Evolutionary conservation across 1,140 invertebrate genomes (phyloP).

Genomic region (Hypsibius dujardini): DNA sequence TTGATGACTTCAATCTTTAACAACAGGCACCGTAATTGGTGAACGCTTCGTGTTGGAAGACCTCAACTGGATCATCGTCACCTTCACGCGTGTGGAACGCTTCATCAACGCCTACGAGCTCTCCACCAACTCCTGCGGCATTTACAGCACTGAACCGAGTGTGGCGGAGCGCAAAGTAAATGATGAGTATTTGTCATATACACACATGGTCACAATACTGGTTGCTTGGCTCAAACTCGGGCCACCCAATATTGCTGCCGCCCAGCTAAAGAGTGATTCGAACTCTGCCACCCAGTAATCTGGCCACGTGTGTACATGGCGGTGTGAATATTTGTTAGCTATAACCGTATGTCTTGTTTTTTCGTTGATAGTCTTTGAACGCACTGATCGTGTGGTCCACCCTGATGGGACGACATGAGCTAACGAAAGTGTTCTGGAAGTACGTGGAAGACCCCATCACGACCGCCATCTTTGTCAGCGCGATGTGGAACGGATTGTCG

Average conservation of each 20-base stretch:
- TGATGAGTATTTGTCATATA: no score
- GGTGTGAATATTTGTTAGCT: no score
- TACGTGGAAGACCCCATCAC: conserved; percentile 35
- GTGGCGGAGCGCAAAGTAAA: conserved; percentile 32
- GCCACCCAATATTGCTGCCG: no score
- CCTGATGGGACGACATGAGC: conserved; percentile 24
- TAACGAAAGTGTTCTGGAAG: conserved; percentile 36
- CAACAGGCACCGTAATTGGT: conserved; percentile 7
- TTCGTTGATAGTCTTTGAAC: conserved; percentile 30
- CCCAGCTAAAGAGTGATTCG: no score
- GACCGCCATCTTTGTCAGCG: conserved; percentile 32
- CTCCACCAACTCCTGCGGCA: conserved; percentile 29
- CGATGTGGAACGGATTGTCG: conserved; percentile 27
- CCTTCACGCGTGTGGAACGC: conserved; percentile 29
- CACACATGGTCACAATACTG: no score
- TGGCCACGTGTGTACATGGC: no score
- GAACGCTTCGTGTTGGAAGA: conserved; percentile 21
- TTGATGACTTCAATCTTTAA: not conserved
- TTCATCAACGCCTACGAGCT: conserved; percentile 33
- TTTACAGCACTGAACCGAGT: conserved; percentile 27
- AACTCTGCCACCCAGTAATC: no score
- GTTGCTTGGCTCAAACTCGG: no score
- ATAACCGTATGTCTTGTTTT: no score
- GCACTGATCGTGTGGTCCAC: conserved; percentile 33
- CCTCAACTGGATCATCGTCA: conserved; percentile 28